phyloP scores from a whole-genome alignment of 2,113 vertebrate genomes.

The Laticauda colubrina region DNA sequence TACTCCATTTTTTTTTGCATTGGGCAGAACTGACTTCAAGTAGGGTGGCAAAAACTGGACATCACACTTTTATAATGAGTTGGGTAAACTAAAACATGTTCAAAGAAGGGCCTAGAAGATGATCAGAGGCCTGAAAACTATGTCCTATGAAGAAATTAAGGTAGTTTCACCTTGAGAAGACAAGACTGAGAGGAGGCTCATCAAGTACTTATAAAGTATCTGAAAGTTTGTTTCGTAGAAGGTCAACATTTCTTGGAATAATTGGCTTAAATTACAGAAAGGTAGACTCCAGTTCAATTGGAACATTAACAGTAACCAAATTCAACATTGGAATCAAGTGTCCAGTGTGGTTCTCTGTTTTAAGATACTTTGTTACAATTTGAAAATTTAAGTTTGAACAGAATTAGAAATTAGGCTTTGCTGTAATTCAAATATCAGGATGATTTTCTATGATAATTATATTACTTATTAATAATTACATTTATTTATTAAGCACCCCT shows the following conservation, averaged over 20 bases:
- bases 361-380: neutral
- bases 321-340: neutral
- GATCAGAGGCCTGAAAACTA: neutral
- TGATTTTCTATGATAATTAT: neutral
- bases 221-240: neutral
- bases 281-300: neutral
- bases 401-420: neutral
- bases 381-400: neutral
- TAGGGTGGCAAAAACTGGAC: neutral
- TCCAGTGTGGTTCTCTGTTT: neutral
- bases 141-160: neutral
- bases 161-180: neutral
- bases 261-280: neutral
- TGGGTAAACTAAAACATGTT: neutral
- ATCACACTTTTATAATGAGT: neutral
- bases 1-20: neutral
- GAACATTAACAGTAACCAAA: neutral
- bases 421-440: neutral
- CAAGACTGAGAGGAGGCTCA: neutral
- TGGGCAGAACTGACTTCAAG: neutral
- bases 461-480: neutral
- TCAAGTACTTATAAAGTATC: neutral
- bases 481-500: neutral
- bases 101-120: neutral
- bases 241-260: neutral